Evolutionary conservation across 92 coral and sea anemone genomes (phyloP).

Genomic region (Bergia puertoricense): DNA sequence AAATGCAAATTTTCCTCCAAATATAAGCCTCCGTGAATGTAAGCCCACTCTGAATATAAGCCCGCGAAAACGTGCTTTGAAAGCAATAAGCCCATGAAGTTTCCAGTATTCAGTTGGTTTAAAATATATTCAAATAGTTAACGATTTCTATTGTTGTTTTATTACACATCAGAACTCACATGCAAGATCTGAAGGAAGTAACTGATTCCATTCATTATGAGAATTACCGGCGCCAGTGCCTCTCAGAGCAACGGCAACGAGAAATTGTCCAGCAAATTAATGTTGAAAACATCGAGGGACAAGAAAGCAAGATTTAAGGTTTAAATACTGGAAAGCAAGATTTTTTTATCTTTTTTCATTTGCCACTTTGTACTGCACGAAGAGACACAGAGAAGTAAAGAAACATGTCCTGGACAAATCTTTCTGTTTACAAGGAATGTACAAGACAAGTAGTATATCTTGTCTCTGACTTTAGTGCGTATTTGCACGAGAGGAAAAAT

Average conservation of each 20-base stretch:
- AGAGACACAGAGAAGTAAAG: too few species aligned
- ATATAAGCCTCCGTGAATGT: too few species aligned
- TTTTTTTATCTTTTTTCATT: background rate
- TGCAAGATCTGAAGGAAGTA: slow-evolving; percentile 98
- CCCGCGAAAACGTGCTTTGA: too few species aligned
- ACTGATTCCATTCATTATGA: slow-evolving; percentile 95
- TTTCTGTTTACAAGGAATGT: background rate
- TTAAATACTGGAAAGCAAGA: background rate
- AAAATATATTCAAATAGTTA: too few species aligned
- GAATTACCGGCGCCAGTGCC: slow-evolving; percentile 77
- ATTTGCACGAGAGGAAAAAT: background rate
- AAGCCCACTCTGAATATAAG: too few species aligned
- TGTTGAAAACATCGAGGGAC: slow-evolving; percentile 71
- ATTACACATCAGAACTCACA: slow-evolving; percentile 77
- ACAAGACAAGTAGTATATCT: background rate
- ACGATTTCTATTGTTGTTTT: background rate
- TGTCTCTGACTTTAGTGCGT: background rate
- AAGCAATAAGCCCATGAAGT: too few species aligned
- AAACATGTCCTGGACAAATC: too few species aligned
- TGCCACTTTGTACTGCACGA: background rate
- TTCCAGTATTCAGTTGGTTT: too few species aligned
- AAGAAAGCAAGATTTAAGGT: slow-evolving; percentile 82
- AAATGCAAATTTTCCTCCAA: too few species aligned
- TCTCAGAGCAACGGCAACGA: slow-evolving; percentile 70
- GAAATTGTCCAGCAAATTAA: slow-evolving; percentile 59